Conservation (phyloP, 1,140 invertebrate genomes). For the Phthorimaea operculella region DNA sequence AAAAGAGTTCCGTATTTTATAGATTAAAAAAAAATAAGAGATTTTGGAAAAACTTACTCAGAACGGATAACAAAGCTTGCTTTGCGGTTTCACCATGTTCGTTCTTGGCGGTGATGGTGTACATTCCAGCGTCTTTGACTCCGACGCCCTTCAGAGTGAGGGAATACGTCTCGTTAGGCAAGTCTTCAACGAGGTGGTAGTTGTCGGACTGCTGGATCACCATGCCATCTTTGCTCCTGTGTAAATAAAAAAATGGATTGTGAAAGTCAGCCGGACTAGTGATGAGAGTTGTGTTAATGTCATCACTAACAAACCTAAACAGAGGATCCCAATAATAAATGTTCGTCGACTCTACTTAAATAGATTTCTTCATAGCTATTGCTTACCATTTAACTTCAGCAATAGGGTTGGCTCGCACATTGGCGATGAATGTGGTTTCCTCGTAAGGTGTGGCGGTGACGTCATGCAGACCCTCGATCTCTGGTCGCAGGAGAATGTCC, state of each 20-base stretch:
- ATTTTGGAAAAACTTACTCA: constrained; percentile 82
- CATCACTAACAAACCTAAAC: too few species aligned
- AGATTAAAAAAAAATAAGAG: too few species aligned
- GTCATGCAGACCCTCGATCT: constrained; percentile 80
- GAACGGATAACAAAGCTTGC: constrained; percentile 78
- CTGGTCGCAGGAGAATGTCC: constrained; percentile 79
- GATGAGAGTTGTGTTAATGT: too few species aligned
- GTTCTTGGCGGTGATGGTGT: constrained; percentile 80
- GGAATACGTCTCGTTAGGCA: constrained; percentile 73
- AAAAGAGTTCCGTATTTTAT: too few species aligned
- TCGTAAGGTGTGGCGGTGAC: constrained; percentile 78
- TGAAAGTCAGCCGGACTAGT: too few species aligned
- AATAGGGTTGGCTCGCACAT: constrained; percentile 81
- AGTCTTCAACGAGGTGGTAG: constrained; percentile 72
- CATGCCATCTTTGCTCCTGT: constrained; percentile 73
- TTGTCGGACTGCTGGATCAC: constrained; percentile 70
- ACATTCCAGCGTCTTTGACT: constrained; percentile 82
- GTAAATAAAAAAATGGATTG: not conserved
- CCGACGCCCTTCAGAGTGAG: constrained; percentile 76
- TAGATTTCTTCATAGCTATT: not conserved
- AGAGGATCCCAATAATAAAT: too few species aligned
- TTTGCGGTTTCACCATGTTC: constrained; percentile 77
- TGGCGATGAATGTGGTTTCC: constrained; percentile 75
- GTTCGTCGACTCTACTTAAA: too few species aligned
- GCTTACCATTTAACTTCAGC: constrained; percentile 80